These are phyloP conservation scores for Sterna hirundo DNA, from an alignment of 2,113 vertebrate genomes.

Conservation along the genomic window DNA sequence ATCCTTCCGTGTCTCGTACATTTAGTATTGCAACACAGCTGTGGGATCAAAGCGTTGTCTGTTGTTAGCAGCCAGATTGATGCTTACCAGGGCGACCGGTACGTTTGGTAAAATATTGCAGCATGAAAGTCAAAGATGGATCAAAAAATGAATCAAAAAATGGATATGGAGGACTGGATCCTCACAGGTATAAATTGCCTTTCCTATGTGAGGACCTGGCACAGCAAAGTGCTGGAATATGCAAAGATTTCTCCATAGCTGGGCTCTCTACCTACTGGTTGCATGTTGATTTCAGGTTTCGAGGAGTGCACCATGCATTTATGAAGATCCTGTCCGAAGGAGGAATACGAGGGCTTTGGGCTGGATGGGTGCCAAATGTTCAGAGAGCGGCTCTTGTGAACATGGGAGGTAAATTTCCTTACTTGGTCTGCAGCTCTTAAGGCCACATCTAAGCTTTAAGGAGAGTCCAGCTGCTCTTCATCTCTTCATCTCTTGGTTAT, in stretches of 20 bases:
- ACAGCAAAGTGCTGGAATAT: not conserved
- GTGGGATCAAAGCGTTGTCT: not conserved
- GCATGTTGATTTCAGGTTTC: conserved; percentile 66
- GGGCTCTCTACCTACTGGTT: not conserved
- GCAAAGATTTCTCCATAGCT: not conserved
- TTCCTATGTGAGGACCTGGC: not conserved
- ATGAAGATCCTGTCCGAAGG: conserved; percentile 83
- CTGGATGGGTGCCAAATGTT: conserved; percentile 87
- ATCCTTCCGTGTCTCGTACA: accelerated
- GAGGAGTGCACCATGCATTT: conserved; percentile 81
- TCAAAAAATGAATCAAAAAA: not conserved
- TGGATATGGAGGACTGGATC: not conserved
- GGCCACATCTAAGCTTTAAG: not conserved
- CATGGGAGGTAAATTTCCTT: conserved; percentile 80
- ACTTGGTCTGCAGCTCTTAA: not conserved
- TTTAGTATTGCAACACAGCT: not conserved
- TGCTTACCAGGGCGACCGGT: not conserved
- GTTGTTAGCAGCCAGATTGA: not conserved
- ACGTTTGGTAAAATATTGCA: not conserved
- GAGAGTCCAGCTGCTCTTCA: not conserved
- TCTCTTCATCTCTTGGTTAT: not conserved
- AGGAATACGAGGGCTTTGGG: conserved; percentile 85
- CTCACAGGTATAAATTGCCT: not conserved
- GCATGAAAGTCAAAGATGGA: not conserved
- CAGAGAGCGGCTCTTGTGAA: conserved; percentile 88